Conservation (phyloP, 2,113 vertebrate genomes). For the Vireo altiloquus region DNA sequence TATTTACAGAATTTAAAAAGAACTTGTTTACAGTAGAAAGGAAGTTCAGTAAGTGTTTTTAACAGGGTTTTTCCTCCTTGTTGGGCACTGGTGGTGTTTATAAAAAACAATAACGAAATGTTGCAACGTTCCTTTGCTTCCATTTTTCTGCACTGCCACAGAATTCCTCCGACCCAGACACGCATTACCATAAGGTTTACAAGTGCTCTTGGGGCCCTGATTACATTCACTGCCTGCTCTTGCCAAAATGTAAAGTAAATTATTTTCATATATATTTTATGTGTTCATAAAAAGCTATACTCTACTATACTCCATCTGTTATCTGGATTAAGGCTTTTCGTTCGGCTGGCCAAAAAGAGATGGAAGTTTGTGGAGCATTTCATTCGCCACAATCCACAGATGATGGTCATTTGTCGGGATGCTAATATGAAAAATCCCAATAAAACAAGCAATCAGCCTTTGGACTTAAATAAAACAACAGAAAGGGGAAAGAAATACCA, state of each 20-base stretch:
- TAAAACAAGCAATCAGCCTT: neutral
- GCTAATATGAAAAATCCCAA: neutral
- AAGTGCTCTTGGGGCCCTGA: neutral
- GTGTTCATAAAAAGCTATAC: neutral
- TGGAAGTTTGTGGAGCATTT: neutral
- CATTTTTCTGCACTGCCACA: neutral
- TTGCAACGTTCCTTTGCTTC: neutral
- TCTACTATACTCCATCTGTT: conserved; percentile 21
- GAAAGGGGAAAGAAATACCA: neutral
- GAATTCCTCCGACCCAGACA: neutral
- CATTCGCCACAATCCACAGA: neutral
- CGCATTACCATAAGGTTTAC: neutral
- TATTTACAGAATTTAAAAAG: neutral
- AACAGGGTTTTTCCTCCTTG: neutral
- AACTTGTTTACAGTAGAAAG: neutral
- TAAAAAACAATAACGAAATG: neutral
- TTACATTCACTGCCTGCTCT: neutral
- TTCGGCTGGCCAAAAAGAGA: neutral
- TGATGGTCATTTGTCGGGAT: neutral
- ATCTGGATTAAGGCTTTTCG: neutral
- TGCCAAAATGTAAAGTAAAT: neutral
- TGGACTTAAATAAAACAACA: neutral
- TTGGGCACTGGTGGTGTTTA: neutral
- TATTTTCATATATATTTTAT: conserved; percentile 10
- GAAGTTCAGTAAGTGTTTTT: neutral